phyloP scores from a whole-genome alignment of 1,140 invertebrate species.

The Aphelenchoides fujianensis region DNA sequence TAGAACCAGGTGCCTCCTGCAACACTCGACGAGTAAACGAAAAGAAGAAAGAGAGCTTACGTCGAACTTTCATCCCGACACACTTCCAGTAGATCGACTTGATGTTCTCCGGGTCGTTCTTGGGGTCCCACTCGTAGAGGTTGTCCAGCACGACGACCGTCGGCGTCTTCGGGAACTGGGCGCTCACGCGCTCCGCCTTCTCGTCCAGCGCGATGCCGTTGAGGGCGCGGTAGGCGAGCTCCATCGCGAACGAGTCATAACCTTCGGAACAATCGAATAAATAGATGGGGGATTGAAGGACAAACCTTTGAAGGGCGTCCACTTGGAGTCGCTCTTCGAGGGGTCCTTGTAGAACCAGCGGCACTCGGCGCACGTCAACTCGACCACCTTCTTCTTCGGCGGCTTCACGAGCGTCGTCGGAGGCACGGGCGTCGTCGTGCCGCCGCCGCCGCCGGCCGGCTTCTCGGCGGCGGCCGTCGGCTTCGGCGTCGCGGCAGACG shows the following conservation, averaged over 20 bases:
- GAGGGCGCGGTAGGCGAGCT: slow-evolving; percentile 47
- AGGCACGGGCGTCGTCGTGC: not conserved
- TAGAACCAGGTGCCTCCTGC: slow-evolving; percentile 60
- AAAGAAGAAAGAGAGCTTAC: no score
- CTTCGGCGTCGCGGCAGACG: not conserved
- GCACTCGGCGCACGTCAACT: slow-evolving; percentile 51
- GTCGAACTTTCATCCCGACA: slow-evolving; percentile 45
- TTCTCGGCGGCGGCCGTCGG: not conserved
- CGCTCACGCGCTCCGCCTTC: slow-evolving; percentile 5
- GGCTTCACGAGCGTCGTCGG: not conserved
- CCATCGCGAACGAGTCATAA: slow-evolving; percentile 54
- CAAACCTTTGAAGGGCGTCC: slow-evolving; percentile 57
- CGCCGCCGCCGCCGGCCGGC: not conserved
- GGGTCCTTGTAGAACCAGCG: slow-evolving; percentile 53
- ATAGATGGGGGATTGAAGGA: not conserved
- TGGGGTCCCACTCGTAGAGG: slow-evolving; percentile 38
- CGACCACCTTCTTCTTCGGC: slow-evolving; percentile 48
- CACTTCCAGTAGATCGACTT: slow-evolving; percentile 58
- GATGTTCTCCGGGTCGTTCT: slow-evolving; percentile 22
- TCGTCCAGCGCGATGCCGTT: slow-evolving; percentile 47
- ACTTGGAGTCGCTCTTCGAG: slow-evolving; percentile 37
- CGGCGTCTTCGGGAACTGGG: slow-evolving; percentile 30
- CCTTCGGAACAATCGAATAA: slow-evolving; percentile 35
- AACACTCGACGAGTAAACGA: no score
- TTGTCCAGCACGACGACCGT: slow-evolving; percentile 58